Evolutionary conservation across 1,140 invertebrate genomes (phyloP).

Genomic region (Drosophila tsacasi): DNA sequence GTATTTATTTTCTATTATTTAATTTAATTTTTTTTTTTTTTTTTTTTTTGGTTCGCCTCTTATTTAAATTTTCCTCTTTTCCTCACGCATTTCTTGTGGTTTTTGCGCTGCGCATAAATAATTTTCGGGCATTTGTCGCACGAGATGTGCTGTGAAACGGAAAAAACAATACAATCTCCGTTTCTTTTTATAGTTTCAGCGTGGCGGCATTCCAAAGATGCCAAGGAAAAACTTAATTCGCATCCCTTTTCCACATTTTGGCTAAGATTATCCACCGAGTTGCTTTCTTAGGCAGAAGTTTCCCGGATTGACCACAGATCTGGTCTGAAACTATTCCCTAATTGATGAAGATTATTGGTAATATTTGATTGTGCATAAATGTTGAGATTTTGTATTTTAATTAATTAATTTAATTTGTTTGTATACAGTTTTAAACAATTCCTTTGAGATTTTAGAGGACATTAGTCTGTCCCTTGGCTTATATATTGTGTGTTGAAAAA

Average conservation of each 20-base stretch:
- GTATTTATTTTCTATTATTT: constrained; percentile 19
- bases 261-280: not conserved
- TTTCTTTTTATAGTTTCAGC: constrained; percentile 35
- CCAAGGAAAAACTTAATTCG: constrained; percentile 12
- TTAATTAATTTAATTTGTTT: not conserved
- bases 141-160: constrained; percentile 47
- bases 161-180: constrained; percentile 29
- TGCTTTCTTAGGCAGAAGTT: no score
- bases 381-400: not conserved
- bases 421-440: no score
- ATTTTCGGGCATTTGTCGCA: constrained; percentile 72
- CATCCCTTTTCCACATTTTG: constrained; percentile 8
- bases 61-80: not conserved
- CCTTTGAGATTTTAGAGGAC: not conserved
- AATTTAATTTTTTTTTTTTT: not conserved
- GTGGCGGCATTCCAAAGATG: constrained; percentile 42
- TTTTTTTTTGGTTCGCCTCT: not conserved
- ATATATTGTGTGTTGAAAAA: not conserved
- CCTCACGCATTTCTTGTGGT: constrained; percentile 34
- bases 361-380: not conserved
- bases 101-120: constrained; percentile 63
- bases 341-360: not conserved
- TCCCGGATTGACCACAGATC: no score
- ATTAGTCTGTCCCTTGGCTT: not conserved
- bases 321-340: not conserved